phyloP scores from a whole-genome alignment of 2,797 vertebrate species.

The Gorsachius magnificus region DNA sequence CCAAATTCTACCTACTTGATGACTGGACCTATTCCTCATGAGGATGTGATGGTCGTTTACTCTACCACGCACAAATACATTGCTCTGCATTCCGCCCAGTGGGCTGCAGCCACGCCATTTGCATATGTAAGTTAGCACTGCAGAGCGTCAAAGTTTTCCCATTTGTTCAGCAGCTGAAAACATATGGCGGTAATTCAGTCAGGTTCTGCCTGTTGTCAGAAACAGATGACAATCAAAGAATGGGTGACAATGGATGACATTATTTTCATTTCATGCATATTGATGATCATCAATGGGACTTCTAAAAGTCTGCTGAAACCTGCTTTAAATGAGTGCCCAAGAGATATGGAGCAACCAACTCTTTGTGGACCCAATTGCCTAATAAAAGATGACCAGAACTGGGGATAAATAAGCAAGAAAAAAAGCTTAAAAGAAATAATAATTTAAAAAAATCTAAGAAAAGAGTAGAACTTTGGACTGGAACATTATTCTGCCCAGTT shows the following conservation, averaged over 20 bases:
- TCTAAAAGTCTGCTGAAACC: background rate
- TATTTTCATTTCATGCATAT: background rate
- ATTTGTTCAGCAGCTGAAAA: constrained; percentile 29
- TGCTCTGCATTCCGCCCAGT: background rate
- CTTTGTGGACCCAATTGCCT: background rate
- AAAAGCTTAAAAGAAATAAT: background rate
- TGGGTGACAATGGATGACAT: background rate
- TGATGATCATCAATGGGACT: background rate
- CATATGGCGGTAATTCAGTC: background rate
- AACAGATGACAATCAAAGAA: constrained; percentile 2
- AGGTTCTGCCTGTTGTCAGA: constrained; percentile 16
- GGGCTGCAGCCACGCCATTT: background rate
- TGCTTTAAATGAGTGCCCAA: background rate
- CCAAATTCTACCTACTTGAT: background rate
- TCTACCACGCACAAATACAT: background rate
- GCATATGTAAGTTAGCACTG: background rate
- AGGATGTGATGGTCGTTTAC: background rate
- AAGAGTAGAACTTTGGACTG: background rate
- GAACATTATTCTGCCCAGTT: background rate
- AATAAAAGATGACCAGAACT: background rate
- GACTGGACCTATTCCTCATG: background rate
- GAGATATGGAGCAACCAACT: background rate
- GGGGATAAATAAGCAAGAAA: background rate
- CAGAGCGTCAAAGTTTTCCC: background rate
- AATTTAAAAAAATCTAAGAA: background rate